Evolutionary conservation across 2,113 vertebrate genomes (phyloP), one percentile per base, ranked within the genome.

Genomic region (Rhea pennata): DNA sequence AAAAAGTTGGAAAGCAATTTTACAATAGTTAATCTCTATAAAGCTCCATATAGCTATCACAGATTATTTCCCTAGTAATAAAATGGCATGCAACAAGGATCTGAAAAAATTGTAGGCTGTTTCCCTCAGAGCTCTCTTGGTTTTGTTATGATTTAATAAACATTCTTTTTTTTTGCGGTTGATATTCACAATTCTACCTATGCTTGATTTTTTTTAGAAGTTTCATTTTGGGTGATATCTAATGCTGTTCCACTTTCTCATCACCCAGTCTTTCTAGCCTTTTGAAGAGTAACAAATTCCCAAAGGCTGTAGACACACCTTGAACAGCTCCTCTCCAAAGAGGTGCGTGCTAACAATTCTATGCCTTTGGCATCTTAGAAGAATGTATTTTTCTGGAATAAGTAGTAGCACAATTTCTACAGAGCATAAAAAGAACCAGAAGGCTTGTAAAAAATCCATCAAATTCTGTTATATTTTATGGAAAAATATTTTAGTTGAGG

Each of bases 121-220:
- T 56, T 91, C 15, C 10, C 86, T 86, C 46, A 71, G n/a, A 81
- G 15, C 6, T 66, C 48, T 74, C 26, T 33, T 50, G 46, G 15
- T 93, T 80, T 14, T 51, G 56, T 29, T 39, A 16, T 29, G 29
- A 39, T 10, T 59, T 82, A 13, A 78, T 48, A 75, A 44, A 51
- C 2, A 0, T 19, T 2, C 14, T 42, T 33, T 46, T 42, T 42
- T 36, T 76, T 73, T 12, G 1, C 15, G 31, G 1, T 29, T 3
- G 0, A 5, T 46, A 39, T 39, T 81, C 42, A 72, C 31, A 84
- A 67, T 62, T 51, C 21, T 74, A 10, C 10, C 29, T 87, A 23
- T 69, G 1, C 48, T 39, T 21, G 15, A 83, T 15, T 46, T 92
- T 11, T 0, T 77, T 86, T 44, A 42, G 82, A 12, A 65, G 4